Evolutionary conservation across 2,797 vertebrate species (phyloP), one percentile per base, ranked within the genome.

Genomic region (Knipowitschia caucasica): DNA sequence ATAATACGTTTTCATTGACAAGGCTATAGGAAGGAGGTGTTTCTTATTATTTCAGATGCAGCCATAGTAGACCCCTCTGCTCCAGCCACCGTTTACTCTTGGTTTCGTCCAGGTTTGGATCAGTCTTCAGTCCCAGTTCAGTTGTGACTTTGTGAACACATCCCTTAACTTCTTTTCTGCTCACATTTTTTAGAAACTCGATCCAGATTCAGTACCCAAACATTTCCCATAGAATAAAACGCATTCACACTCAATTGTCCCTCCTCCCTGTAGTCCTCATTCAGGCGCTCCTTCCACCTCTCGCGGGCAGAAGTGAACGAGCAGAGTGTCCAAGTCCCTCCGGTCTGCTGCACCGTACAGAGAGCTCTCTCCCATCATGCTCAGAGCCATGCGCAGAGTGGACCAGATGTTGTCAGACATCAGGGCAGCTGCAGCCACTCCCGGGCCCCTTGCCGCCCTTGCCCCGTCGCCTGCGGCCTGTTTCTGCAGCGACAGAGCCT

Each of bases 381-480:
- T 98, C 31, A 99, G 89, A 2, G 96, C 96, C 95, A 99, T 94
- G 51, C 97, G 94, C 62, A 99, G 87, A 0, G 96, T 99, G 79
- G 93, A 98, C 97, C 97, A 99, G 86, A 99, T 98, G 88, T 99
- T 99, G 89, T 99, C 97, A 0, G 97, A 99, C 95, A 98, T 99
- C 65, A 91, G 67, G 5, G 86, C 86, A 45, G 93, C 93, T 0
- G 94, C 94, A 2, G 88, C 89, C 17, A 91, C 89, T 26, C 90
- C 91, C 0, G 92, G 93, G 1, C 93, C 94, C 30, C 91, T 83
- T 17, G 90, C 86, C 20, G 92, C 94, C 80, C 73, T 71, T 0
- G 75, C 80, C 4, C 77, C 79, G 1, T 86, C 86, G 3, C 70
- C 85, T 0, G 86, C 70, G 0, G 91, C 90, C 66, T 91, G 89